Evolutionary conservation across 2,113 vertebrate species (phyloP), one percentile per base, ranked within the genome.

Genomic region (Progne subis): DNA sequence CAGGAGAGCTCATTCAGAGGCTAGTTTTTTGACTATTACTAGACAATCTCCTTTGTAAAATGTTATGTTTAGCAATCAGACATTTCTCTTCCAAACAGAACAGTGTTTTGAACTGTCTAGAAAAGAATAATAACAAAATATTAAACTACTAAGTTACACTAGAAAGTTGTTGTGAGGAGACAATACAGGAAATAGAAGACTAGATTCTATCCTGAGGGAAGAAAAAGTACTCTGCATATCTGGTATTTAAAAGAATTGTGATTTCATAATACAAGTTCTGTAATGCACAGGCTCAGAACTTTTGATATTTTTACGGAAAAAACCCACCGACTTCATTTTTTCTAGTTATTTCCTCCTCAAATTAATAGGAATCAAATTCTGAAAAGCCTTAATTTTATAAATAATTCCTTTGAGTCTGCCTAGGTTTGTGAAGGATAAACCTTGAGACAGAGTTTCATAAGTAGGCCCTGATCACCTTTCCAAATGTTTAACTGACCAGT

Each of bases 281-380:
- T 20, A 80, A 39, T 34, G 25, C 9, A n/a, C 4, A 64, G 13
- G 29, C 21, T 86, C 20, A 56, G 37, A 68, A 52, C 3, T 2
- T 29, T 44, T 31, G 16, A 39, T 34, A n/a, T 21, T 32, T 56
- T 79, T 56, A 11, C 31, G 13, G 18, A 34, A 26, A 79, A 32
- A 1, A n/a, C 17, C 18, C 9, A 59, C 9, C 2, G 46, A 26
- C 12, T 76, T 39, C 0, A 2, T 47, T 4, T 56, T 78, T 55
- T 87, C 46, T 82, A 44, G 11, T 63, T 82, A 65, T 82, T 85
- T 94, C 7, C 12, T 4, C 37, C 26, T 75, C 21, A 68, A 70
- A 57, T 55, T 32, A 86, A 67, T 41, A 5, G 25, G 92, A 78
- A 81, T 4, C 3, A 63, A 71, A 63, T 84, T 83, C 64, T 74